Percentiles rank a stretch among this genome's conserved stretches.
phyloP scores from a whole-genome alignment of 2,888 invertebrate genomes.

The Schizotus pectinicornis region DNA sequence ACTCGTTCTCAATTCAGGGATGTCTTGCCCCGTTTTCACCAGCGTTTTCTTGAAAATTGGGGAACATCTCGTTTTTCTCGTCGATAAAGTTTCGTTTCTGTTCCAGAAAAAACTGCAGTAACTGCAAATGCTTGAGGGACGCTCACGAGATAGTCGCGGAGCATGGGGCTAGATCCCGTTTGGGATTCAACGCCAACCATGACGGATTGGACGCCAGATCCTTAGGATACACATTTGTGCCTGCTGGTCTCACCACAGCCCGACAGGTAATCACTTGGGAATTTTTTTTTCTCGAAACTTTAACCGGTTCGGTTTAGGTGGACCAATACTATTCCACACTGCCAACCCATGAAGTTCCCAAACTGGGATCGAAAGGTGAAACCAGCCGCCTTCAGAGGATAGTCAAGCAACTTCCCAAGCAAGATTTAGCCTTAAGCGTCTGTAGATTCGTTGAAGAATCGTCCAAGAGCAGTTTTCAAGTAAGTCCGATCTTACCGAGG shows the following conservation, averaged over 20 bases:
- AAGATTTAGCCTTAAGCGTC: conserved; percentile 89
- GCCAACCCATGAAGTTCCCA: conserved; percentile 74
- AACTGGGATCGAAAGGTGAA: conserved; percentile 76
- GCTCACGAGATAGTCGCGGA: conserved; percentile 76
- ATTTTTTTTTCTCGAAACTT: conserved; percentile 4
- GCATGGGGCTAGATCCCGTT: conserved; percentile 54
- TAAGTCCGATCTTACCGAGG: conserved; percentile 28
- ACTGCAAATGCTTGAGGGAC: conserved; percentile 91
- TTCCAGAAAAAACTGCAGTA: conserved; percentile 90
- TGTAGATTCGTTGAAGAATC: conserved; percentile 84
- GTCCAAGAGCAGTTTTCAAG: conserved; percentile 78
- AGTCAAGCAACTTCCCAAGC: conserved; percentile 89
- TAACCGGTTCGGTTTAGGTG: conserved; percentile 66
- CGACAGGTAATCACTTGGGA: conserved; percentile 48
- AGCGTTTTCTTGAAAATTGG: no score
- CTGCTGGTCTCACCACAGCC: conserved; percentile 54
- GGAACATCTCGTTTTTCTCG: no score
- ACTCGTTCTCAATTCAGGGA: no score
- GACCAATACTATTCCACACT: conserved; percentile 92
- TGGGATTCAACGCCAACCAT: conserved; percentile 62
- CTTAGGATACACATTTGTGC: conserved; percentile 57
- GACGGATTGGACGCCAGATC: conserved; percentile 64
- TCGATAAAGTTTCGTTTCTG: conserved; percentile 33
- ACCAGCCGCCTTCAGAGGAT: conserved; percentile 81
- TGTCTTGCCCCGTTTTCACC: no score